A percentile compares a stretch with the other conserved stretches of the same genome.
Evolutionary conservation across 2,797 vertebrate genomes (phyloP).

Genomic region (Sphenopsis melanotis): DNA sequence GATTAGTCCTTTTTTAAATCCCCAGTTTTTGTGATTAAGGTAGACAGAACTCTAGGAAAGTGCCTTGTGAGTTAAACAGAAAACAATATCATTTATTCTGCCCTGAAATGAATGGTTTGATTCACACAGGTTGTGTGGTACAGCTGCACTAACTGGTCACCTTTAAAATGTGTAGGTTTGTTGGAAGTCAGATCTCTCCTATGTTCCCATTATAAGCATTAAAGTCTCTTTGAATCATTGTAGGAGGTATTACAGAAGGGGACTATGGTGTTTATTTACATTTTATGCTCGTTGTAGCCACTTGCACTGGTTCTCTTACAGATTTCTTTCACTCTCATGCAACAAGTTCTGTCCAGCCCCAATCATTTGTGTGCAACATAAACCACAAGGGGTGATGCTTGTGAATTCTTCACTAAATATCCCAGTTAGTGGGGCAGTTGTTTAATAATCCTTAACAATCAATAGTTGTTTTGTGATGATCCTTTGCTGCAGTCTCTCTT

Average conservation of each 20-base stretch:
- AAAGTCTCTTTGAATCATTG: not conserved
- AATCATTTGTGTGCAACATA: not conserved
- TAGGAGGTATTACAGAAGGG: not conserved
- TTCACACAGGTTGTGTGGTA: not conserved
- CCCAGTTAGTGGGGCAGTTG: not conserved
- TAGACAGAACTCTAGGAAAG: not conserved
- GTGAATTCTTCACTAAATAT: not conserved
- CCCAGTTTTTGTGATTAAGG: not conserved
- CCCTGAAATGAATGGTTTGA: not conserved
- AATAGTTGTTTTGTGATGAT: not conserved
- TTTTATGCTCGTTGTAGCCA: not conserved
- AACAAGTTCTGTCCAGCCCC: not conserved
- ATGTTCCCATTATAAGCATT: not conserved
- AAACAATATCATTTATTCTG: not conserved
- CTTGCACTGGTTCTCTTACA: rapidly evolving
- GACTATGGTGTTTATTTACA: not conserved
- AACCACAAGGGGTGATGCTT: not conserved
- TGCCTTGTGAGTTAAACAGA: not conserved
- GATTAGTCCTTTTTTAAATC: not conserved
- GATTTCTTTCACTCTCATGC: not conserved
- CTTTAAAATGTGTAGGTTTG: not conserved
- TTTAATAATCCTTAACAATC: not conserved
- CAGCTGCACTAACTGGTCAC: not conserved
- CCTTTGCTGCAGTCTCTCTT: not conserved
- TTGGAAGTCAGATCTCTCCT: not conserved